A percentile compares a stretch with the other conserved stretches of the same genome.
Conservation (phyloP, 2,797 vertebrate species). For the Echiichthys vipera region DNA sequence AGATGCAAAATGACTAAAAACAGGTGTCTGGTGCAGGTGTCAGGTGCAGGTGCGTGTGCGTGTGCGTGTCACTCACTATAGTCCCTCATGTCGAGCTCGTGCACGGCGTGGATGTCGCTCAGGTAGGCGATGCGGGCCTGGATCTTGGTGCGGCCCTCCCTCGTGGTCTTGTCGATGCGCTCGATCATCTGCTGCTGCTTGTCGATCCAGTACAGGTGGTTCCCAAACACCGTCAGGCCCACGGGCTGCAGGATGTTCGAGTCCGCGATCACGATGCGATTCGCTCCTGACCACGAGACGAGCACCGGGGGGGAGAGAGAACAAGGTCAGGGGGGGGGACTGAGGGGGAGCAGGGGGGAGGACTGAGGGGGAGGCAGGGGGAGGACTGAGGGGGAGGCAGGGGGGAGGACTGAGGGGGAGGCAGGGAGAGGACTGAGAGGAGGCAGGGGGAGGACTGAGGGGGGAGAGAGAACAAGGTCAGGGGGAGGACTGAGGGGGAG, state of each 20-base stretch:
- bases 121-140: slow-evolving; percentile 95
- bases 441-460: slow-evolving; percentile 38
- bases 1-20: too few relatives aligned
- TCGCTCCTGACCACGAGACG: slow-evolving; percentile 89
- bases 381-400: slow-evolving; percentile 34
- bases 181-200: slow-evolving; percentile 99
- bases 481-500: too few relatives aligned
- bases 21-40: too few relatives aligned
- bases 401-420: slow-evolving; percentile 51
- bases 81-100: slow-evolving; percentile 91
- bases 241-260: slow-evolving; percentile 98
- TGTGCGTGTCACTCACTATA: slow-evolving; percentile 87
- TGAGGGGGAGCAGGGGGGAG: not conserved
- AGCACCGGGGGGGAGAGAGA: slow-evolving; percentile 34
- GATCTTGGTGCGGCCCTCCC: slow-evolving; percentile 95
- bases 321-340: too few relatives aligned
- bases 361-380: too few relatives aligned
- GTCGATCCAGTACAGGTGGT: slow-evolving; percentile 98
- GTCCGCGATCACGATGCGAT: slow-evolving; percentile 94
- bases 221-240: slow-evolving; percentile 94
- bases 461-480: slow-evolving; percentile 43
- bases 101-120: slow-evolving; percentile 97
- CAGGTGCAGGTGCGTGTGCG: too few relatives aligned
- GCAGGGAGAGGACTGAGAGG: slow-evolving; percentile 32
- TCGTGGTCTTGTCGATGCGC: slow-evolving; percentile 93